Evolutionary conservation across 2,888 invertebrate genomes (phyloP).

Genomic region (Endotricha flammealis): DNA sequence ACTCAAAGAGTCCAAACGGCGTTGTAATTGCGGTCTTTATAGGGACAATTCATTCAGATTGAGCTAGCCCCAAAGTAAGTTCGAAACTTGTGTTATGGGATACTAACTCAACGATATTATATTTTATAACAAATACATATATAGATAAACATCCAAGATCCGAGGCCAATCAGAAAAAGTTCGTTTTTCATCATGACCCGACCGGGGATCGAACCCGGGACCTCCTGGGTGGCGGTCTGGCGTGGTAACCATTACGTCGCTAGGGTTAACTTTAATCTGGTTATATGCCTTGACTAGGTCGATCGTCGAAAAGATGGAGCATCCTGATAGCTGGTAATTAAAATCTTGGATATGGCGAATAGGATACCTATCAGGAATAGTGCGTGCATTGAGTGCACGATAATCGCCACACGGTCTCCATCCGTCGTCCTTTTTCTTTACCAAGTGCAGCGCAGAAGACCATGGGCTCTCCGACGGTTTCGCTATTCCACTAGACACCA

Average conservation of each 20-base stretch:
- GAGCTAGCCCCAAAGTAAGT: no score
- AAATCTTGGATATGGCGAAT: conserved; percentile 2
- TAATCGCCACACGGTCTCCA: no score
- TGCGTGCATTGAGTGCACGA: not conserved
- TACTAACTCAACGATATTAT: no score
- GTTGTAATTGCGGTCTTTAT: conserved; percentile 31
- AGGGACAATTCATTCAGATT: no score
- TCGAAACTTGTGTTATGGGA: no score
- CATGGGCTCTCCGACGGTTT: conserved; percentile 7
- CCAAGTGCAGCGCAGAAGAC: conserved; percentile 3
- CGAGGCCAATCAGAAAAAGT: no score
- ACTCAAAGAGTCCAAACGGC: conserved; percentile 32
- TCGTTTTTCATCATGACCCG: no score
- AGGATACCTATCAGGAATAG: not conserved
- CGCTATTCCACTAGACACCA: conserved; percentile 4
- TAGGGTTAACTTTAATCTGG: conserved; percentile 34
- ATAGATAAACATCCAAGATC: no score
- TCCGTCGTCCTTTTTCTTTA: conserved; percentile 6
- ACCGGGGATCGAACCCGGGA: no score
- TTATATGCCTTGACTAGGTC: conserved; percentile 27
- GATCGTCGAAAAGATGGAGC: conserved; percentile 1
- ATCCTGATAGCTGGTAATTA: conserved; percentile 1
- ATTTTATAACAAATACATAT: no score
- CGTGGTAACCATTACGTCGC: no score
- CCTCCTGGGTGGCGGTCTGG: no score